Evolutionary conservation across 2,797 vertebrate species (phyloP), one percentile per base, ranked within the genome.

Genomic region (Tragelaphus oryx): DNA sequence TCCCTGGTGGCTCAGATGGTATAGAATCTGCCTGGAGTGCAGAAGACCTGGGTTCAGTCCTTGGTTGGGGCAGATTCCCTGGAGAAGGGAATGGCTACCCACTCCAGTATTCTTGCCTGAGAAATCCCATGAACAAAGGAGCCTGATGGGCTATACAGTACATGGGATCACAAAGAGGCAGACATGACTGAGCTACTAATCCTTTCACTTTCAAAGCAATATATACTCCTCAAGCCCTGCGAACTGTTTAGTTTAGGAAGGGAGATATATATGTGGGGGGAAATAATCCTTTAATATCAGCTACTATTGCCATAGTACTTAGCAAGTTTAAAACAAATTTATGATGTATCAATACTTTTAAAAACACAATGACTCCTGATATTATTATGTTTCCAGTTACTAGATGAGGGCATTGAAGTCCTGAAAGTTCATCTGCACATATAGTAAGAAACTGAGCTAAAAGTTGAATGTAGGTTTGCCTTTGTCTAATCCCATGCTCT

Each of bases 141-240:
- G 33, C 65, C 33, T 68, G 10, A 5, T 0, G 2, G 10, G 65
- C 33, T 68, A 22, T 68, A 22, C 5, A 41, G 9, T 41, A 5
- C 10, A 41, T 37, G 33, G 33, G 18, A 22, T 37, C 33, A 37
- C 65, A 68, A 68, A 68, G 9, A 22, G 5, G n/a, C 33, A 41
- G 33, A 68, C 33, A 37, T 22, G 18, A 37, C n/a, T 68, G 18
- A 68, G 18, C 65, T 37, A 68, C 65, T 41, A 41, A 41, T 3
- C 18, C 20, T 68, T 22, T 68, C 33, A 37, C 20, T 68, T 68
- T 41, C 22, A 44, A 46, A 75, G 8, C 4, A 80, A 79, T 33
- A 44, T 30, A 71, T 4, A 82, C 52, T 6, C 5, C 7, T 33
- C 3, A 4, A 71, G 20, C 18, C 14, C 52, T 46, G 28, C 8